These are phyloP conservation scores for Cheilosia grossa DNA, from an alignment of 2,888 invertebrate genomes.

Conservation along the genomic window DNA sequence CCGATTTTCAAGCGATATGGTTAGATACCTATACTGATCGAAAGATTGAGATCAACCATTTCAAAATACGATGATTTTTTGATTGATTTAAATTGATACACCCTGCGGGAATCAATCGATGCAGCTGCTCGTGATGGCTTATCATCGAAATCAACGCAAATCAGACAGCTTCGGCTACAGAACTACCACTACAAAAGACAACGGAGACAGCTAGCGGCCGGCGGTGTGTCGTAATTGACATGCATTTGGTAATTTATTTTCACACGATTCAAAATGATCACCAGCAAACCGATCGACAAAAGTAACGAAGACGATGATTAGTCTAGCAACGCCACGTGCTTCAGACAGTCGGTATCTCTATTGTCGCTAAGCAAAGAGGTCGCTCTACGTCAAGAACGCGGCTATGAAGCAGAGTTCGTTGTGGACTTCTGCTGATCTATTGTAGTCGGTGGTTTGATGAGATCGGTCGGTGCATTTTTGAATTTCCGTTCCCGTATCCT, in stretches of 20 bases:
- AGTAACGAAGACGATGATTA: conserved; percentile 17
- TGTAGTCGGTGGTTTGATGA: conserved; percentile 3
- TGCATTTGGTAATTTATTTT: conserved; percentile 13
- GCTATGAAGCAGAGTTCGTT: conserved; percentile 1
- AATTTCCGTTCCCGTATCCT: background rate
- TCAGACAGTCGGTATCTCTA: conserved; percentile 7
- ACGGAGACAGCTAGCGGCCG: background rate
- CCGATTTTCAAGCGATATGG: too few species aligned
- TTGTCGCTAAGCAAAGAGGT: background rate
- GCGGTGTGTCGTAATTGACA: background rate
- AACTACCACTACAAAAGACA: conserved; percentile 1
- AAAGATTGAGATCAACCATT: too few species aligned
- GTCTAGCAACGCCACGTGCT: conserved; percentile 53
- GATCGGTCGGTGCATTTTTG: background rate
- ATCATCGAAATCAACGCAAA: background rate
- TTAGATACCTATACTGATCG: too few species aligned
- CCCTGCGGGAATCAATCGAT: too few species aligned
- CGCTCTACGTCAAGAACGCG: conserved; percentile 1
- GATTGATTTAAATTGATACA: too few species aligned
- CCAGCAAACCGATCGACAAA: conserved; percentile 26
- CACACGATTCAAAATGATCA: conserved; percentile 12
- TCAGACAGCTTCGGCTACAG: background rate
- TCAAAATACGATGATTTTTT: too few species aligned
- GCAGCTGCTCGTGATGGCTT: background rate
- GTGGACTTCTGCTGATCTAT: background rate